These are phyloP conservation scores for Trileptium ribeirensis DNA, from an alignment of 2,888 invertebrate species.

Conservation along the genomic window DNA sequence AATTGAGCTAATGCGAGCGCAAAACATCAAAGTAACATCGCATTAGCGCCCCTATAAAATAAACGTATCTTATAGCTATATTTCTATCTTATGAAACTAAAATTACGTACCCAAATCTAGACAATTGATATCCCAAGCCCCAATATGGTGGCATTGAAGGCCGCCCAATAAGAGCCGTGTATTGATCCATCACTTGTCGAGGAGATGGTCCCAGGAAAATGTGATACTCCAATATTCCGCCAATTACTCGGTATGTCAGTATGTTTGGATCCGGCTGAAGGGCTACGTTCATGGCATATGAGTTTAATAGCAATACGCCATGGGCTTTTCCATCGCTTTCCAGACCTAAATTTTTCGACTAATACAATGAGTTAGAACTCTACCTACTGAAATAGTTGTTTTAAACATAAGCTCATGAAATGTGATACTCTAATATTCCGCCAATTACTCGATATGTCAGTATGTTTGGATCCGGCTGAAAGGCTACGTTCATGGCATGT, in stretches of 20 bases:
- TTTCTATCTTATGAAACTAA: no score
- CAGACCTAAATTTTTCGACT: no score
- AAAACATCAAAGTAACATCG: no score
- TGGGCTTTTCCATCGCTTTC: no score
- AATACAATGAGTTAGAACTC: no score
- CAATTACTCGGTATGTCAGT: slow-evolving; percentile 57
- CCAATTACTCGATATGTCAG: slow-evolving; percentile 59
- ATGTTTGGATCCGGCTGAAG: slow-evolving; percentile 20
- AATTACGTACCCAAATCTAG: slow-evolving; percentile 65
- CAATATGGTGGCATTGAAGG: slow-evolving; percentile 79
- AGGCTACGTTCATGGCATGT: slow-evolving; percentile 6
- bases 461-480: slow-evolving; percentile 19
- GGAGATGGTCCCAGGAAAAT: slow-evolving; percentile 70
- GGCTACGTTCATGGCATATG: slow-evolving; percentile 5
- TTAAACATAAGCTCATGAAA: no score
- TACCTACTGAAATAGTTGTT: no score
- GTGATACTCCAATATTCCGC: slow-evolving; percentile 72
- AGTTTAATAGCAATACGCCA: slow-evolving; percentile 8
- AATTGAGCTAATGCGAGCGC: no score
- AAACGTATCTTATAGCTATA: no score
- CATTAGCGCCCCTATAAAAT: no score
- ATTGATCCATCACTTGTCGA: slow-evolving; percentile 59
- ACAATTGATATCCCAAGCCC: slow-evolving; percentile 78
- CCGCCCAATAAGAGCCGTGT: slow-evolving; percentile 64
- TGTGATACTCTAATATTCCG: slow-evolving; percentile 70